phyloP scores from a whole-genome alignment of 2,113 vertebrate species.

The Amblyornis subalaris region DNA sequence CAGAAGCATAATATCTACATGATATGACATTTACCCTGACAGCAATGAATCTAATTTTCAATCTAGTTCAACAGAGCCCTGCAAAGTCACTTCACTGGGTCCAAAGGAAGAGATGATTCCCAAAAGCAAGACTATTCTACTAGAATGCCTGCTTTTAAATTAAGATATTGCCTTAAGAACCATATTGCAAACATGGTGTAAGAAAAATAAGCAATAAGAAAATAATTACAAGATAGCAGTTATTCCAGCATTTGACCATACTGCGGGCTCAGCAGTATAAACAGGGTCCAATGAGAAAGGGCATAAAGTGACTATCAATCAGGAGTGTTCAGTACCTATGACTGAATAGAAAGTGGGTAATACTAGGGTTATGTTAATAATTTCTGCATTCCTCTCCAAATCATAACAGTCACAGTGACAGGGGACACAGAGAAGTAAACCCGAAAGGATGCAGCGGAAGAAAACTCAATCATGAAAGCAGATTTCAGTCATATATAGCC shows the following conservation, averaged over 20 bases:
- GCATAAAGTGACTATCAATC: background rate
- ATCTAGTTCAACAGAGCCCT: background rate
- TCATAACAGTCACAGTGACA: background rate
- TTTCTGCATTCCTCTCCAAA: background rate
- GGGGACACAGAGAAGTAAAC: background rate
- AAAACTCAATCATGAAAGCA: background rate
- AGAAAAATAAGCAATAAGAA: background rate
- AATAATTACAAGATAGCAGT: background rate
- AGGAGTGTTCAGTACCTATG: background rate
- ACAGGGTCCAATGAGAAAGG: background rate
- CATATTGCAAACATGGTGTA: background rate
- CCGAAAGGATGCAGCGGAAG: background rate
- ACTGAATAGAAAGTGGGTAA: background rate
- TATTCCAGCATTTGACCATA: background rate
- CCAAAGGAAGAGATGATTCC: background rate
- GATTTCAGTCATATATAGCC: background rate
- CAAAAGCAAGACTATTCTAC: background rate
- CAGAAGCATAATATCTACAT: background rate
- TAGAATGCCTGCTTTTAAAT: background rate
- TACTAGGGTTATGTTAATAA: background rate
- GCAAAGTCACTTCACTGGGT: background rate
- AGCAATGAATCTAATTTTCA: background rate
- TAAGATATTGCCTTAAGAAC: background rate
- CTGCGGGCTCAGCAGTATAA: background rate
- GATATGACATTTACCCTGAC: background rate